Evolutionary conservation across 2,888 invertebrate species (phyloP), one percentile per base, ranked within the genome.

Genomic region (Orthonychiurus folsomi): DNA sequence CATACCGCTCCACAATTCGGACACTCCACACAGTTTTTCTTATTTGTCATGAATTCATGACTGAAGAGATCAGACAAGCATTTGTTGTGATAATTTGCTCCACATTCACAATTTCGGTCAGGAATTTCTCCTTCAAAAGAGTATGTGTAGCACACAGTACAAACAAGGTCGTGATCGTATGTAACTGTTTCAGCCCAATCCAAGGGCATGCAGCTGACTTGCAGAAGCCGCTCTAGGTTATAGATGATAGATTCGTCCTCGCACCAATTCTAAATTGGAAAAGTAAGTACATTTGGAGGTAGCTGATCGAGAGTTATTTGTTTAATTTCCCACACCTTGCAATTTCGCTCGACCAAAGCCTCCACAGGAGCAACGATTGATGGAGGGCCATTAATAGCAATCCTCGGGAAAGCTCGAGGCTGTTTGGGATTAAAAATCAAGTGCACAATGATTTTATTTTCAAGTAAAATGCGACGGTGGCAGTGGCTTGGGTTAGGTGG

Each of bases 341-440:
- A 73, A 66, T 78, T 77, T 5, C 72, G 66, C 50, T 75, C 75
- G 18, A 79, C 62, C 50, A 69, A 73, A 23, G 66, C 65, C n/a
- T 73, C 71, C 52, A 75, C 76, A 1, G 69, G 61, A 56, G 74
- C 70, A 2, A 76, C 73, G 2, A 73, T 54, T 58, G 73, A 71
- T 56, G 77, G 76, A 12, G 79, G 77, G 1, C 80, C 80, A 48
- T 79, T 66, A 69, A 80, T 77, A 62, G 74, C 76, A 15, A 80
- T 74, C 63, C 75, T 73, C 1, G 80, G 80, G 50, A 77, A 68
- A 37, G 71, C 69, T 5, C 64, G 66, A 2, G 76, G 70, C 59
- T 74, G 75, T 24, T 67, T 70, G 2, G 78, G 76, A 72, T 79
- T 75, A 28, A 79, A 71, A 12, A 74, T 76, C 2, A 79, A 71